phyloP scores from a whole-genome alignment of 1,140 invertebrate genomes.

The Geopemphigus sp. region DNA sequence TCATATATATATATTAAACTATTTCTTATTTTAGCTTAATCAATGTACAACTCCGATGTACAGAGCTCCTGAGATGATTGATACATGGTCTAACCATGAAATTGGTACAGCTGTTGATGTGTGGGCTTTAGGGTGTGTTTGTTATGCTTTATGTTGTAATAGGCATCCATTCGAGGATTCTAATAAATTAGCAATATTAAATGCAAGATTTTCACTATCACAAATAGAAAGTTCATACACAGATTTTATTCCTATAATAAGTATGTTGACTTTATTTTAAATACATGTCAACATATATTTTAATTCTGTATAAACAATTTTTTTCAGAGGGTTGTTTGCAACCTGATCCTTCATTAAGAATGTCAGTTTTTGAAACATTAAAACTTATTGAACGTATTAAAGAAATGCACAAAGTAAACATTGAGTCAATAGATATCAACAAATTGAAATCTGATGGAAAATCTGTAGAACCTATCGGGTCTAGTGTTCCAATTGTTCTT shows the following conservation, averaged over 20 bases:
- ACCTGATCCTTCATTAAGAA: conserved; percentile 46
- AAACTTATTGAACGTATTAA: conserved; percentile 36
- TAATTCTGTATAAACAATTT: background rate
- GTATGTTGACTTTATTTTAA: conserved; percentile 60
- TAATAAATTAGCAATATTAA: conserved; percentile 92
- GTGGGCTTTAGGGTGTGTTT: conserved; percentile 95
- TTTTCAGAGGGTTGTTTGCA: conserved; percentile 43
- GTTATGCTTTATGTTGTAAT: conserved; percentile 89
- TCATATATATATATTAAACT: background rate
- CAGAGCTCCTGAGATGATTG: conserved; percentile 92
- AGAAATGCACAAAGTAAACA: conserved; percentile 26
- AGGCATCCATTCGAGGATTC: conserved; percentile 96
- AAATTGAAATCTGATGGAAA: conserved; percentile 43
- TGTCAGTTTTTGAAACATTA: conserved; percentile 46
- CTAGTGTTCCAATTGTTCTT: background rate
- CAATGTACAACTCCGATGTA: conserved; percentile 84
- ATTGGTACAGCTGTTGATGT: conserved; percentile 87
- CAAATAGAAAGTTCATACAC: conserved; percentile 73
- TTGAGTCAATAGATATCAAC: conserved; percentile 33
- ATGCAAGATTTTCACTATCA: conserved; percentile 89
- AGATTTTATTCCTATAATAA: conserved; percentile 87
- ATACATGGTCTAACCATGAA: conserved; percentile 94
- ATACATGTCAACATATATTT: background rate
- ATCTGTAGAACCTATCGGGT: conserved; percentile 14
- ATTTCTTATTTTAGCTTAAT: conserved; percentile 60